Evolutionary conservation across 2,797 vertebrate species (phyloP).

Genomic region (Galagoides demidoff): DNA sequence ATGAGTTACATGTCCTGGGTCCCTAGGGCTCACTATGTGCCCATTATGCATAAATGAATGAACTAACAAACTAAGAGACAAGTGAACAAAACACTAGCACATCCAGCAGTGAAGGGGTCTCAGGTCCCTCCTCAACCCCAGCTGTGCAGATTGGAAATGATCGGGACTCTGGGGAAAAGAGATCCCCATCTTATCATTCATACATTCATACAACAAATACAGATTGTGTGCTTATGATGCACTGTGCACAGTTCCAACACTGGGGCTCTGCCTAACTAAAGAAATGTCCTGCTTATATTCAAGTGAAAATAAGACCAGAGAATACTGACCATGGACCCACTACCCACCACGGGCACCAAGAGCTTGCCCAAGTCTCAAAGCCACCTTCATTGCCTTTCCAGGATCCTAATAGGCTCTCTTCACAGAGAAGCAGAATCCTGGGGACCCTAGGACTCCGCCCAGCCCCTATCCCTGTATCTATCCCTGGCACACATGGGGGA

Average conservation of each 20-base stretch:
- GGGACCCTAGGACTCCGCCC: background rate
- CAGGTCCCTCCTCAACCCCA: background rate
- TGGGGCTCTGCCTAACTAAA: background rate
- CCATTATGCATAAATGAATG: background rate
- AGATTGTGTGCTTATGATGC: background rate
- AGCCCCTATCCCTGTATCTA: background rate
- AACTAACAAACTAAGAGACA: background rate
- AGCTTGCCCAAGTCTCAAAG: background rate
- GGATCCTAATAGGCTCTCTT: background rate
- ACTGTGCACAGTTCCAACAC: background rate
- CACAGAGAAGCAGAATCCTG: background rate
- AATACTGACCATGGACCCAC: rapidly evolving
- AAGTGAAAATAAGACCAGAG: background rate
- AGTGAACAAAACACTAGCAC: background rate
- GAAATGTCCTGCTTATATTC: background rate
- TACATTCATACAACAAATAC: background rate
- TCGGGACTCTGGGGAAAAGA: background rate
- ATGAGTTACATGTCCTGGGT: background rate
- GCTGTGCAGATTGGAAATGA: background rate
- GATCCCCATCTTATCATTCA: background rate
- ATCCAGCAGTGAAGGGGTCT: background rate
- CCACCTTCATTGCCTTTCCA: background rate
- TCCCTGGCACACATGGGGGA: conserved; percentile 24
- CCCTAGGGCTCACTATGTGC: background rate
- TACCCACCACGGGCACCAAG: background rate